Conservation (phyloP, 1,140 invertebrate genomes). For the Diorhabda sublineata region DNA sequence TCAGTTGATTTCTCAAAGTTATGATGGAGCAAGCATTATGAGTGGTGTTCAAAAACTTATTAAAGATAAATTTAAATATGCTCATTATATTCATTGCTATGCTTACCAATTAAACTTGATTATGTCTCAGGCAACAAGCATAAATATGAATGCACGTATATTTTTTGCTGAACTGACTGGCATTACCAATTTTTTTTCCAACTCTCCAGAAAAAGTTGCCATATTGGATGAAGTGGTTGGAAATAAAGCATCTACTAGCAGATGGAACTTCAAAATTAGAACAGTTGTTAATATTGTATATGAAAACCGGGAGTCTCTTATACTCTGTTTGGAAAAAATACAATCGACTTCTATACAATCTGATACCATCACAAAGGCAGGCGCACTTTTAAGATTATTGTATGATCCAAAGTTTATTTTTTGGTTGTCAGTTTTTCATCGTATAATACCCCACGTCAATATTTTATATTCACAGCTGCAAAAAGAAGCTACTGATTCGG, state of each 20-base stretch:
- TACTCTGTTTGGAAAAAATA: slow-evolving; percentile 23
- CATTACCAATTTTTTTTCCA: slow-evolving; percentile 19
- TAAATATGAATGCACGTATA: slow-evolving; percentile 30
- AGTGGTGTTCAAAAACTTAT: too few species aligned
- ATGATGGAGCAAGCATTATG: too few species aligned
- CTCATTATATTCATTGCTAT: slow-evolving; percentile 43
- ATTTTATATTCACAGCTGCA: background rate
- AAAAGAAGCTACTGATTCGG: background rate
- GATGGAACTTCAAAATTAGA: slow-evolving; percentile 26
- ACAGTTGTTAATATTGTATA: slow-evolving; percentile 21
- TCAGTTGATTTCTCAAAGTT: slow-evolving; percentile 42
- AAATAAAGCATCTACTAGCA: slow-evolving; percentile 17
- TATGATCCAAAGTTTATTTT: background rate
- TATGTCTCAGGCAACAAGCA: slow-evolving; percentile 35
- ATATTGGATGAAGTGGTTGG: slow-evolving; percentile 23
- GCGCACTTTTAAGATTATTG: slow-evolving; percentile 5
- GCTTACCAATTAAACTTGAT: slow-evolving; percentile 44
- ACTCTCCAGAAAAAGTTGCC: slow-evolving; percentile 18
- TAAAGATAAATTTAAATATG: too few species aligned
- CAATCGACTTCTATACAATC: slow-evolving; percentile 21
- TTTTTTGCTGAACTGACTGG: slow-evolving; percentile 33
- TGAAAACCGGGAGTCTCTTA: slow-evolving; percentile 17
- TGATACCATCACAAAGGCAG: background rate
- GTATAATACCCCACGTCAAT: background rate
- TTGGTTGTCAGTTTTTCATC: background rate